Conservation (phyloP, 2,113 vertebrate species). For the Brienomyrus longianalis region DNA sequence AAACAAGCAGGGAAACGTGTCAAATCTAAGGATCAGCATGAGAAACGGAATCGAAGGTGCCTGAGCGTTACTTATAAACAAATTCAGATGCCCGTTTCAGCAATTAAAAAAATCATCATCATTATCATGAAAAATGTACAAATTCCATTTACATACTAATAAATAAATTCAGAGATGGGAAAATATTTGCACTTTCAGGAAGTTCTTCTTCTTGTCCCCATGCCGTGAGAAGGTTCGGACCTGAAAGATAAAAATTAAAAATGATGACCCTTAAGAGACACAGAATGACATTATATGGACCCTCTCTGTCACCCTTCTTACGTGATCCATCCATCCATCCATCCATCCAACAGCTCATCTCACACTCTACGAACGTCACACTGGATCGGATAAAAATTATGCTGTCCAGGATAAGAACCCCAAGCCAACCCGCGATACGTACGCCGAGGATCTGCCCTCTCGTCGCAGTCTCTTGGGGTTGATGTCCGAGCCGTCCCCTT, state of each 20-base stretch:
- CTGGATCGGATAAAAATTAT: not conserved
- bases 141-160: not conserved
- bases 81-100: not conserved
- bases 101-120: not conserved
- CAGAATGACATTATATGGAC: not conserved
- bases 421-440: constrained; percentile 34
- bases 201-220: constrained; percentile 43
- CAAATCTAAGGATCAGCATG: not conserved
- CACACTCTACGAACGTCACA: not conserved
- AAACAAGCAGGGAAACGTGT: not conserved
- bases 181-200: constrained; percentile 23
- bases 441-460: constrained; percentile 49
- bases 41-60: not conserved
- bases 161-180: not conserved
- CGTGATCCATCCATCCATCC: not conserved
- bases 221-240: constrained; percentile 36
- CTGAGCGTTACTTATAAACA: not conserved
- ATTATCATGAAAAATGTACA: not conserved
- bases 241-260: constrained; percentile 33
- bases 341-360: not conserved
- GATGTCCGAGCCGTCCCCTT: constrained; percentile 45
- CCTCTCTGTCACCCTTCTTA: not conserved
- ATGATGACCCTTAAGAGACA: not conserved
- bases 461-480: constrained; percentile 63
- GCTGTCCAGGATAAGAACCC: not conserved